Percentiles rank a stretch among this genome's conserved stretches.
phyloP scores from a whole-genome alignment of 1,140 invertebrate genomes.

The Eciton burchellii region DNA sequence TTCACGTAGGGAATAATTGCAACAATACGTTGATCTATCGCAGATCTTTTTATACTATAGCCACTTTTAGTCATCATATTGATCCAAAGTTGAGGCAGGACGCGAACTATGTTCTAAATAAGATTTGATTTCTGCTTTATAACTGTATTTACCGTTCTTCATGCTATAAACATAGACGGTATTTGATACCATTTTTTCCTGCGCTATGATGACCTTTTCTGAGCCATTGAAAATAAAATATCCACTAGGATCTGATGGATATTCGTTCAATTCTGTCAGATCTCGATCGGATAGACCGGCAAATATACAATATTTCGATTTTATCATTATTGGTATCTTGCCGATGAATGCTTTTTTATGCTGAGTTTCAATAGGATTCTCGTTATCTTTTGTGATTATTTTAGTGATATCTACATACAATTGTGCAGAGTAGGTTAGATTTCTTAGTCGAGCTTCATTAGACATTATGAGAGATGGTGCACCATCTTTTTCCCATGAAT shows the following conservation, averaged over 20 bases:
- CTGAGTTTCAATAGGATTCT: conserved; percentile 92
- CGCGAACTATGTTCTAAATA: conserved; percentile 97
- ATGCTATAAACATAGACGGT: conserved; percentile 99
- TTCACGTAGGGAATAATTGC: conserved; percentile 99
- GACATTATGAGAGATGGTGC: conserved; percentile 99
- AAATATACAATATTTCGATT: conserved; percentile 99
- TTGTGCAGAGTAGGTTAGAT: conserved; percentile 98
- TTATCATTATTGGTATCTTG: conserved; percentile 99
- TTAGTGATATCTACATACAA: conserved; percentile 99
- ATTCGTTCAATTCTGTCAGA: conserved; percentile 99
- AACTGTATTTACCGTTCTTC: conserved; percentile 99
- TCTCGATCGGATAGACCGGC: conserved; percentile 99
- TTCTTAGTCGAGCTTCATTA: conserved; percentile 96
- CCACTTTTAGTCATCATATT: conserved; percentile 99
- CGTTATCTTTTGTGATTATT: conserved; percentile 95
- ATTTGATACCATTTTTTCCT: conserved; percentile 99
- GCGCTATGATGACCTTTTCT: conserved; percentile 98
- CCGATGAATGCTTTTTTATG: conserved; percentile 99
- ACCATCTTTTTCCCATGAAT: no score
- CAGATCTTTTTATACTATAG: conserved; percentile 96
- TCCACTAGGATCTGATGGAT: conserved; percentile 98
- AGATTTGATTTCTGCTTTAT: conserved; percentile 98
- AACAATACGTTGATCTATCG: conserved; percentile 99
- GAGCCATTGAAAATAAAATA: conserved; percentile 99
- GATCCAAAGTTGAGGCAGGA: conserved; percentile 98